Base-by-base conservation (phyloP, 2,113 vertebrate species). In the Empidonax traillii region DNA sequence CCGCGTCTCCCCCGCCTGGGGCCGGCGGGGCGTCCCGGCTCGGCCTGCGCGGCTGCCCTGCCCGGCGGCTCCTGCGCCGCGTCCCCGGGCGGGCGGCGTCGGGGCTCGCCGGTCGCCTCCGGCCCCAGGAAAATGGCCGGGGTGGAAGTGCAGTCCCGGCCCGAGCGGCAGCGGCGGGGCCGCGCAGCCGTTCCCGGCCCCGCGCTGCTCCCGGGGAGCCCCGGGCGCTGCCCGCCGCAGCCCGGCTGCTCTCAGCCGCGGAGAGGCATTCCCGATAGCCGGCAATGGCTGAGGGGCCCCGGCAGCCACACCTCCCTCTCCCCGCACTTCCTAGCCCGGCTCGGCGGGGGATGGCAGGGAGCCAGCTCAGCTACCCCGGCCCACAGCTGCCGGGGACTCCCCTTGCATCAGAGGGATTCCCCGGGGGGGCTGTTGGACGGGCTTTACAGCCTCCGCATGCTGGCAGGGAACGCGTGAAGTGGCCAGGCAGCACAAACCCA, bases 271-370 rank as follows among this genome's bases (percentile, higher is more conserved):
- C 84, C 85, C 68, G 25, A 56, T 72, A 91, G 74, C 82, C 87
- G 80, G 81, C 83, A 88, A 83, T 90, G 87, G 90, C 89, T 46
- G 84, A 93, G 96, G 91, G 56, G 69, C 81, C 89, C 93, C 81
- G 73, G 81, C 96, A 94, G 90, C 93, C 93, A 95, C 92, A 91
- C 95, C 95, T 97, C 92, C 92, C 95, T 81, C 84, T 89, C 66
- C 61, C 80, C 81, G 91, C 84, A 51, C 71, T 92, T 73, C 75
- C 62, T 80, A 69, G 30, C 59, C 88, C 62, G 82, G 88, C 90
- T 79, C 88, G 53, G 87, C 74, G 72, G 85, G 77, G 77, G 65
- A 81, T 97, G 94, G 91, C 93, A 86, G 46, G 63, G 86, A 95
- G 95, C 94, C 94, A 91, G 90, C 88, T 65, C 78, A 8, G 53